Evolutionary conservation across 2,888 invertebrate species (phyloP), one percentile per base, ranked within the genome.

Genomic region (Caenorhabditis plicata): DNA sequence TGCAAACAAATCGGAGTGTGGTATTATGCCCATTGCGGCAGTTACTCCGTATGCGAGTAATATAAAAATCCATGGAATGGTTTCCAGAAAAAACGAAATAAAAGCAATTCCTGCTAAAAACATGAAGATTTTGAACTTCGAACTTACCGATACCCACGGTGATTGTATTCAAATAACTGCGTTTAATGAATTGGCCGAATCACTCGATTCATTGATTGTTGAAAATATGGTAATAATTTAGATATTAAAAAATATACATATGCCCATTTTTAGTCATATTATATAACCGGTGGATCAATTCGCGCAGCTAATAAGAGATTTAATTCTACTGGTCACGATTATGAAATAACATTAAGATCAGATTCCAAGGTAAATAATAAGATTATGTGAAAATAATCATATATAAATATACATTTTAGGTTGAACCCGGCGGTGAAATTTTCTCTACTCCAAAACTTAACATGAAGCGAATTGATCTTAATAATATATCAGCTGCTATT

Each of bases 261-360:
- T n/a, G 20, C 15, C 8, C 48, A 47, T 49, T 78, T 81, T 20
- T 77, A 89, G 88, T 85, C 94, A 0, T 98, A 92, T 82, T 92
- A 87, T 81, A 87, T 98, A 60, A 89, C 89, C 39, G 88, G 88
- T 61, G 90, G 90, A 64, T 85, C 85, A 39, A 82, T 96, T n/a
- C 95, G 95, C 82, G 87, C 90, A 1, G 95, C 96, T 0, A 95
- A 98, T 82, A 94, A 92, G 80, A 88, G 90, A 79, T 98, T 86
- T 82, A 86, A 87, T 27, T 86, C 85, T 31, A 82, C 93, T 5
- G 90, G 90, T 68, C 92, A 95, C 81, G 95, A 96, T 81, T 98
- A 95, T 78, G 98, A 99, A 82, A 89, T 99, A 88, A 89, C 91
- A 1, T 87, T 95, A 77, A 87, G 85, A 11, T 82, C 84, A 7